Evolutionary conservation across 2,888 invertebrate species (phyloP).

Genomic region (Eledone cirrhosa): DNA sequence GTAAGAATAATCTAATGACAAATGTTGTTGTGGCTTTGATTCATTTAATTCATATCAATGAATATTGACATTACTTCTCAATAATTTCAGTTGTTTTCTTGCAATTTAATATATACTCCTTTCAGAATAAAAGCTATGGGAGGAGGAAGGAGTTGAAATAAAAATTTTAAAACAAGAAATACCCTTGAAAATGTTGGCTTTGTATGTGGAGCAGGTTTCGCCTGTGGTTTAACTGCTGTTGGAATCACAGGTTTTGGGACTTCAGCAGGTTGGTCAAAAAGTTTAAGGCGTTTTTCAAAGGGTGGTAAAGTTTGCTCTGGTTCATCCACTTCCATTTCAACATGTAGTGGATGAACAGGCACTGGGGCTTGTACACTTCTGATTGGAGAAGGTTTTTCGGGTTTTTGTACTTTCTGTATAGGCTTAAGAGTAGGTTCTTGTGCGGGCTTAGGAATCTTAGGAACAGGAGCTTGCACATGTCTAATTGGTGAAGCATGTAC

Average conservation of each 20-base stretch:
- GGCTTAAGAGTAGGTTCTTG: constrained; percentile 44
- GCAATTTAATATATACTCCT: too few relatives aligned
- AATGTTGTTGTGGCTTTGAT: too few relatives aligned
- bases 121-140: too few relatives aligned
- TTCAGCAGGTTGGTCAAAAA: constrained; percentile 44
- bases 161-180: not conserved
- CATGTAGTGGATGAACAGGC: not conserved
- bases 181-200: constrained; percentile 49
- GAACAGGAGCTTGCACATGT: constrained; percentile 42
- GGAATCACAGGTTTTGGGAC: constrained; percentile 12
- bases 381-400: not conserved
- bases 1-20: too few relatives aligned
- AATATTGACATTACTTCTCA: too few relatives aligned
- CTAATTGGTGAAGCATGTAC: constrained; percentile 9
- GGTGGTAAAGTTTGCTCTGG: constrained; percentile 43
- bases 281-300: constrained; percentile 51
- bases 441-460: constrained; percentile 47
- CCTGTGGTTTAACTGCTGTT: constrained; percentile 11
- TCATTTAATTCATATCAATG: too few relatives aligned
- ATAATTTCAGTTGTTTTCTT: too few relatives aligned
- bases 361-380: constrained; percentile 13
- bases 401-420: constrained; percentile 32
- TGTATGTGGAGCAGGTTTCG: constrained; percentile 33
- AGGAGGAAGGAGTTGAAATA: not conserved
- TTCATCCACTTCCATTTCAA: constrained; percentile 49